A percentile compares a stretch with the other conserved stretches of the same genome.
phyloP scores from a whole-genome alignment of 2,113 vertebrate genomes.

The Amblyornis subalaris region DNA sequence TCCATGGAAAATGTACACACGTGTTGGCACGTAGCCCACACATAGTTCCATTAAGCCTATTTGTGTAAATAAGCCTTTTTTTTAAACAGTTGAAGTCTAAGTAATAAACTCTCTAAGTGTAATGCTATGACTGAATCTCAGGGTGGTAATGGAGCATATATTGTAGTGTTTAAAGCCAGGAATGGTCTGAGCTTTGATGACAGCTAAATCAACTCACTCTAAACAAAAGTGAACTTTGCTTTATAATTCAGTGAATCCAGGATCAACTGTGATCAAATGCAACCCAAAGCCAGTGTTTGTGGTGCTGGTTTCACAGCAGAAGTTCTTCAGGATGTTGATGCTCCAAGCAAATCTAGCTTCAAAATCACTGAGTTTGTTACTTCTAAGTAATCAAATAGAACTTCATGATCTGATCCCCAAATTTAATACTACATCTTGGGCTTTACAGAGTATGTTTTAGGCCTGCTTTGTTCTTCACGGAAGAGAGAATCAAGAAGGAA shows the following conservation, averaged over 20 bases:
- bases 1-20: background rate
- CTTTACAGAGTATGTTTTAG: background rate
- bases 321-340: background rate
- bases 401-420: background rate
- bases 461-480: background rate
- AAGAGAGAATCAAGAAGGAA: background rate
- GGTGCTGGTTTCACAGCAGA: background rate
- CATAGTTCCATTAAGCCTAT: background rate
- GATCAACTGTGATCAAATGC: background rate
- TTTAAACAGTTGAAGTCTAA: background rate
- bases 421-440: background rate
- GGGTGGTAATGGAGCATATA: background rate
- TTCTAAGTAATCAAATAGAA: background rate
- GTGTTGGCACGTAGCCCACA: background rate
- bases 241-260: background rate
- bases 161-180: background rate
- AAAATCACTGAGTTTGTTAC: background rate
- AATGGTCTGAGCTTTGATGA: background rate
- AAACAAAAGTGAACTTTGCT: background rate
- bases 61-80: background rate
- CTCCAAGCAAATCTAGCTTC: background rate
- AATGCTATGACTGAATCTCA: background rate
- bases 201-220: background rate
- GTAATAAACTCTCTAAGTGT: background rate
- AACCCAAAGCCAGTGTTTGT: background rate